Evolutionary conservation across 1,140 invertebrate genomes (phyloP), one percentile per base, ranked within the genome.

Genomic region (Drosophila erecta): DNA sequence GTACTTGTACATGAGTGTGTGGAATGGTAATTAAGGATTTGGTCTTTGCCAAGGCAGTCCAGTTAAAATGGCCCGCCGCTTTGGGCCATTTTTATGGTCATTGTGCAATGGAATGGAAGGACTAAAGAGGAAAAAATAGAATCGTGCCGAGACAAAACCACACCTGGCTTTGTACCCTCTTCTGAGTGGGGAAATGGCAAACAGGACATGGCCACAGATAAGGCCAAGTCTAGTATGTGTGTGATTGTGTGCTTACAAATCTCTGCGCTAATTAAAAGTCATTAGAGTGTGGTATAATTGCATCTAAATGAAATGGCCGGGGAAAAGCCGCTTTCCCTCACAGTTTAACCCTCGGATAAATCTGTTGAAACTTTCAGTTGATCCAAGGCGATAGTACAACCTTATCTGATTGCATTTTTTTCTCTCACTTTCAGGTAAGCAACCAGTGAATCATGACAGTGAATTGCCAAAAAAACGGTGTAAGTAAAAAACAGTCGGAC

Each of bases 221-320:
- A 79, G 79, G 65, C 49, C 64, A 38, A 20, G n/a, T 49, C 10
- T 7, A 47, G 40, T 41, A n/a, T 74, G 49, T 67, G 27, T 56
- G 40, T 72, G 61, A n/a, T n/a, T 72, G 24, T 58, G 49, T 62
- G 66, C 65, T 65, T 79, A 86, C 83, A 84, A 89, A 87, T 87
- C 84, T 84, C 41, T 69, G 79, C 81, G 64, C 86, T 87, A 89
- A 87, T 87, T 87, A 87, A 89, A 89, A 87, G 84, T 76, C 84
- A 89, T 87, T 89, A 87, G 84, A 73, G 64, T 70, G 66, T 51
- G 76, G 61, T 65, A 49, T 87, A 87, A 87, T 86, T 86, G 81
- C 83, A 72, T 53, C 70, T 76, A 80, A 83, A 77, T 47, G 59
- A 53, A 50, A 33, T 50, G 47, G 27, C 10, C 17, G 10, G 17